Base-by-base conservation (phyloP, 2,113 vertebrate species). In the Scortum barcoo region DNA sequence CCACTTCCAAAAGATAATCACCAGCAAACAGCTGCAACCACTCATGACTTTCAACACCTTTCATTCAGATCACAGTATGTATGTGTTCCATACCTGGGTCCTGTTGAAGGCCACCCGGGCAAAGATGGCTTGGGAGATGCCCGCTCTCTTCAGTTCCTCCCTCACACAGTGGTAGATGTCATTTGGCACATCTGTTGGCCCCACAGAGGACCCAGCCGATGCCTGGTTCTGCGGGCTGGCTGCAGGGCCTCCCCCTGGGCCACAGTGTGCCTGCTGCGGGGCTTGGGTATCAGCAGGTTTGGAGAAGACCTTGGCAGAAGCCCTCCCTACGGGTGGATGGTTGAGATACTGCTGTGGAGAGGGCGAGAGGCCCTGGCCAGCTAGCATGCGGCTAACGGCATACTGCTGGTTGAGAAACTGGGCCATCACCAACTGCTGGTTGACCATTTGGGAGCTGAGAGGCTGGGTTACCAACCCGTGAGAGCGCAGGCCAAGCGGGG, bases 61-160 rank as follows among this genome's bases (percentile, higher is more conserved):
- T 80, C 26, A 58, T 26, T 38, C 20, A n/a, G 36, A 56, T 56
- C 38, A 66, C 33, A 30, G 61, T 13, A 33, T 50, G 11, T 24
- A 17, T 57, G 38, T 19, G 28, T 2, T 66, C 22, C 62, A 93
- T 95, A 99, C 98, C 98, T 99, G 99, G 92, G 99, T 99, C 96
- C 99, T 96, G 96, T 99, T 99, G 95, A 99, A 99, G 94, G 98
- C 99, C 95, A 99, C 99, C 26, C 99, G 97, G 88, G 99, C 99
- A 93, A 99, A 99, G 92, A 99, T 96, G 86, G 99, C 98, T 94
- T 99, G 99, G 69, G 99, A 99, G 94, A 99, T 99, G 91, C 97
- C 98, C 50, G 99, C 99, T 90, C 99, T 95, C 95, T 99, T 99
- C 92, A 99, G 95, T 92, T 99, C 99, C 46, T 99, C 99, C 24